Base-by-base conservation (phyloP, 2,113 vertebrate species). In the Anhinga rufa region DNA sequence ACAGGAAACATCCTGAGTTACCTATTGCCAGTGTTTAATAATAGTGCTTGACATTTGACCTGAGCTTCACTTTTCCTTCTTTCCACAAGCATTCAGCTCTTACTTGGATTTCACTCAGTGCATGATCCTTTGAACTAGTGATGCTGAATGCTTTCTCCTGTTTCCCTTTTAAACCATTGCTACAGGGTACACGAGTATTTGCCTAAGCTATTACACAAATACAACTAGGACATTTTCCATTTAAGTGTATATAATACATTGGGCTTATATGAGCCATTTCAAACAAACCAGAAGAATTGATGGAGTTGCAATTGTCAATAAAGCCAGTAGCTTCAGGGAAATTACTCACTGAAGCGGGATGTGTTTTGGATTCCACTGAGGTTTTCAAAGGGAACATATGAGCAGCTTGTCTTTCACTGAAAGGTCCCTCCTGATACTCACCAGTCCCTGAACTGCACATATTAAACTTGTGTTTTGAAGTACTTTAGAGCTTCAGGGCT, bases 261-360 rank as follows among this genome's bases (percentile, higher is more conserved):
- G 68, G 48, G 42, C 8, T 89, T 79, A 36, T 79, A 79, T 34
- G 52, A 94, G 28, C 54, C 64, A 32, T 90, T 93, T 86, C 71
- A 94, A 76, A 86, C n/a, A 96, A 92, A 82, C 34, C 52, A 80
- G 48, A 83, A 81, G 40, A 68, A 82, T 3, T 89, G 74, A 79
- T 76, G 57, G 64, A 76, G 24, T 46, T 89, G 55, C 48, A 95
- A 44, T 51, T 89, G 86, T 95, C 93, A 87, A 82, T 95, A 87
- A 94, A 91, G 40, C 65, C 31, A 65, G 84, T 95, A 85, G 74
- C 81, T 95, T 82, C 62, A 68, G 66, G 84, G 77, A 26, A 89
- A 78, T 84, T 91, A 31, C n/a, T 79, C 48, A 60, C 28, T 60
- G 74, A 86, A 79, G 80, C 2, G 3, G 38, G 81, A 84, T 84